Evolutionary conservation across 1,140 invertebrate genomes (phyloP), one percentile per base, ranked within the genome.

Genomic region (Atta texana): DNA sequence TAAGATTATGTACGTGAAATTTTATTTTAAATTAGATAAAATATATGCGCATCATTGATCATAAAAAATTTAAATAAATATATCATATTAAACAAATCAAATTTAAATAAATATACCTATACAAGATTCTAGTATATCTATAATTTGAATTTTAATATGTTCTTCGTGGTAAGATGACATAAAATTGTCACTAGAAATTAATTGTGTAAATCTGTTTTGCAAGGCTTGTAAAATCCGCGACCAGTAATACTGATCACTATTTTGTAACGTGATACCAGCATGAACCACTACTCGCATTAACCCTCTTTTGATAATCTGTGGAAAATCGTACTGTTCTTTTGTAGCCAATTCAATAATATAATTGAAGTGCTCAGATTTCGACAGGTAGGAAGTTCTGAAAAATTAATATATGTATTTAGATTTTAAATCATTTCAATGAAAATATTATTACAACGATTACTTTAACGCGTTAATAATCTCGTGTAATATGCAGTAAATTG

Each of bases 71-170:
- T 49, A 85, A 66, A 69, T 12, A 39, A 55, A 57, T 59, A 66
- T n/a, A 53, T 24, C 34, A 34, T 34, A 34, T 34, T 34, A 34
- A 34, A 34, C 0, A 34, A 34, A 34, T 34, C 34, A 80, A 59
- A 34, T 84, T 44, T 31, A 85, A 66, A 71, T 12, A 24, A 55
- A 21, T 10, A 21, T 92, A 96, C 96, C 96, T 87, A 97, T 96
- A 89, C 97, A 96, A 64, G 95, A 96, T 92, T 97, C 97, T 10
- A 97, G 92, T 64, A 97, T 94, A 91, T 96, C 96, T 21, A 96
- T 95, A n/a, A 97, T 94, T 91, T 96, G 96, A 59, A 95, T 93
- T 93, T 96, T 96, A 14, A 97, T 94, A 24, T 95, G 92, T 88
- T 97, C 96, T 78, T 96, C 93, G 49, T 97, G 96, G 88, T 96